Evolutionary conservation across 2,113 vertebrate genomes (phyloP).

Genomic region (Puntigrus tetrazona): DNA sequence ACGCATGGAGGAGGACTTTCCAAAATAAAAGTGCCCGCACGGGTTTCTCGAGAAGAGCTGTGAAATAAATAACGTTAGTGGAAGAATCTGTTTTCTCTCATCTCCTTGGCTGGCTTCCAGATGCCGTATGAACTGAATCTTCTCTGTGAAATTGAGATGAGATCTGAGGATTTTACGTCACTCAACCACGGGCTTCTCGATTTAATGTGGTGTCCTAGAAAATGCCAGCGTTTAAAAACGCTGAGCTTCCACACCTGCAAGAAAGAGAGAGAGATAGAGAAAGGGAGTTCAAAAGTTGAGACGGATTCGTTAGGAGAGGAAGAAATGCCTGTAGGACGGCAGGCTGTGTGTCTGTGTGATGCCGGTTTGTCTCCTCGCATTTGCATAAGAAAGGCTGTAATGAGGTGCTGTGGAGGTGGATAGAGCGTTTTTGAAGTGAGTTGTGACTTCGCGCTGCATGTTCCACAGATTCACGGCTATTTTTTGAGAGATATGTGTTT

Average conservation of each 20-base stretch:
- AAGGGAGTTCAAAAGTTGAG: constrained; percentile 52
- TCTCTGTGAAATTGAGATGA: constrained; percentile 18
- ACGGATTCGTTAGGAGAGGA: constrained; percentile 53
- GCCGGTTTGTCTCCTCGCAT: constrained; percentile 41
- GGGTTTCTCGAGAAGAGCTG: constrained; percentile 26
- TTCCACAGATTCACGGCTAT: constrained; percentile 33
- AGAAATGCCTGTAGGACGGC: constrained; percentile 62
- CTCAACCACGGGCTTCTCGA: constrained; percentile 1
- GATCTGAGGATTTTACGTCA: constrained; percentile 38
- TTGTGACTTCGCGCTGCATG: constrained; percentile 14
- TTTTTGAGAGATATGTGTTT: constrained; percentile 17
- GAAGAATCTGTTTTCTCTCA: constrained; percentile 30
- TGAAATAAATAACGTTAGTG: constrained; percentile 37
- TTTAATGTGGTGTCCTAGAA: constrained; percentile 6
- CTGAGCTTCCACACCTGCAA: constrained; percentile 24
- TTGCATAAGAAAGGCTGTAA: constrained; percentile 52
- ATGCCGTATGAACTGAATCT: constrained; percentile 7
- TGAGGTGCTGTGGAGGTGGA: constrained; percentile 45
- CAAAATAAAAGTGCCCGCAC: constrained; percentile 25
- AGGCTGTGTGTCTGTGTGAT: constrained; percentile 48
- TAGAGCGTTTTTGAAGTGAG: constrained; percentile 37
- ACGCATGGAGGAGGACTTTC: constrained; percentile 32
- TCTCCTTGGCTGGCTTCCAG: constrained; percentile 27
- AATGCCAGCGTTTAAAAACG: constrained; percentile 15
- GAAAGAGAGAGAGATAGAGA: constrained; percentile 29